A percentile compares a stretch with the other conserved stretches of the same genome.
These are phyloP conservation scores for Scaptomyza reducta DNA, from an alignment of 2,888 invertebrate genomes.

Conservation along the genomic window DNA sequence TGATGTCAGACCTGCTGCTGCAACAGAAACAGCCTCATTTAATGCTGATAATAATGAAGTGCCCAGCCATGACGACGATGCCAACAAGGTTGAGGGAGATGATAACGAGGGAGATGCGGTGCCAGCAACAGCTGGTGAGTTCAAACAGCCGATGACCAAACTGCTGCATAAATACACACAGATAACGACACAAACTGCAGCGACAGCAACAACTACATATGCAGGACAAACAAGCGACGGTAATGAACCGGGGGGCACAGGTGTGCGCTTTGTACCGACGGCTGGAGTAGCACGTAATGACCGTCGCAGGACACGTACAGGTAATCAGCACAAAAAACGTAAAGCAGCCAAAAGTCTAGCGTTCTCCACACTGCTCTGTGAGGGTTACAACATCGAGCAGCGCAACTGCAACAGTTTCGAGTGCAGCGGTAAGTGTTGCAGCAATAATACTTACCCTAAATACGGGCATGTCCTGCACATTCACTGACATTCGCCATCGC, in stretches of 20 bases:
- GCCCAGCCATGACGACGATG: conserved; percentile 47
- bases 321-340: conserved; percentile 71
- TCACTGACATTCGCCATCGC: not conserved
- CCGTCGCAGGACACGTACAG: conserved; percentile 51
- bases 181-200: conserved; percentile 20
- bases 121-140: conserved; percentile 40
- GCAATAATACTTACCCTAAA: not conserved
- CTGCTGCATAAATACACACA: conserved; percentile 55
- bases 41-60: conserved; percentile 63
- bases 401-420: conserved; percentile 84
- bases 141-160: conserved; percentile 24
- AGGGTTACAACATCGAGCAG: conserved; percentile 84
- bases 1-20: conserved; percentile 41
- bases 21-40: conserved; percentile 42
- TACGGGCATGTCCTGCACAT: not conserved
- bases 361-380: conserved; percentile 83
- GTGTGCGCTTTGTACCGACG: conserved; percentile 65
- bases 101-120: conserved; percentile 26
- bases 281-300: conserved; percentile 52
- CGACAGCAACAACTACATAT: conserved; percentile 7
- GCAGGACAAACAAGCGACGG: conserved; percentile 56
- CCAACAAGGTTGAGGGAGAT: conserved; percentile 12
- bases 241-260: conserved; percentile 55
- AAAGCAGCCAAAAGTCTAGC: conserved; percentile 78
- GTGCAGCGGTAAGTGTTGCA: conserved; percentile 81